Percentiles rank a stretch among this genome's conserved stretches.
These are phyloP conservation scores for Nothobranchius kuhntae DNA, from an alignment of 2,113 vertebrate species.

Conservation along the genomic window DNA sequence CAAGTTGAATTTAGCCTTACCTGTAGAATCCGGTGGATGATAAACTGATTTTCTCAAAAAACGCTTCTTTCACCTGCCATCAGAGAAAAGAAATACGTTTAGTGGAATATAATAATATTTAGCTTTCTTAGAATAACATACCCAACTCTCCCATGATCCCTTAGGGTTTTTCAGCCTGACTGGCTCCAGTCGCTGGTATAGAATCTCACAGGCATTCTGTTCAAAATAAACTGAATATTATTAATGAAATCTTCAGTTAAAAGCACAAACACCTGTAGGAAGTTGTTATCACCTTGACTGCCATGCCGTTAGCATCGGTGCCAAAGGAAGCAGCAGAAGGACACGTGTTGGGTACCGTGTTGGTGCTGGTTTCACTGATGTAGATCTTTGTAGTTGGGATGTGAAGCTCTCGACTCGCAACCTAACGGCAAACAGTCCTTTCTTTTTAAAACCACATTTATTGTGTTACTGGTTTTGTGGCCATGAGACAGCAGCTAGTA, in stretches of 20 bases:
- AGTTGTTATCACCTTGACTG: conserved; percentile 81
- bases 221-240: not conserved
- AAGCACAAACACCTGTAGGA: not conserved
- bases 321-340: conserved; percentile 83
- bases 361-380: conserved; percentile 87
- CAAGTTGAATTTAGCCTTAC: conserved; percentile 59
- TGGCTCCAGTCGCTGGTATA: conserved; percentile 85
- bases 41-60: conserved; percentile 84
- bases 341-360: conserved; percentile 83
- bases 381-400: conserved; percentile 82
- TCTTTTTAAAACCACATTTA: too few species aligned
- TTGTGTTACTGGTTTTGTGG: too few species aligned
- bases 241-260: too few species aligned
- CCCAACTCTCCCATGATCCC: conserved; percentile 89
- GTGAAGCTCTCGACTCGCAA: conserved; percentile 86
- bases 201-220: conserved; percentile 88
- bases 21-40: conserved; percentile 90
- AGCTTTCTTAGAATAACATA: conserved; percentile 53
- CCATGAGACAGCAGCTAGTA: too few species aligned
- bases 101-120: not conserved
- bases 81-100: not conserved
- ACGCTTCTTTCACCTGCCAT: conserved; percentile 80
- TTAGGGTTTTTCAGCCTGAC: conserved; percentile 82
- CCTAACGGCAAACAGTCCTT: conserved; percentile 57
- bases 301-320: conserved; percentile 89